Conservation (phyloP, 2,797 vertebrate species). For the Pseudochromis fuscus region DNA sequence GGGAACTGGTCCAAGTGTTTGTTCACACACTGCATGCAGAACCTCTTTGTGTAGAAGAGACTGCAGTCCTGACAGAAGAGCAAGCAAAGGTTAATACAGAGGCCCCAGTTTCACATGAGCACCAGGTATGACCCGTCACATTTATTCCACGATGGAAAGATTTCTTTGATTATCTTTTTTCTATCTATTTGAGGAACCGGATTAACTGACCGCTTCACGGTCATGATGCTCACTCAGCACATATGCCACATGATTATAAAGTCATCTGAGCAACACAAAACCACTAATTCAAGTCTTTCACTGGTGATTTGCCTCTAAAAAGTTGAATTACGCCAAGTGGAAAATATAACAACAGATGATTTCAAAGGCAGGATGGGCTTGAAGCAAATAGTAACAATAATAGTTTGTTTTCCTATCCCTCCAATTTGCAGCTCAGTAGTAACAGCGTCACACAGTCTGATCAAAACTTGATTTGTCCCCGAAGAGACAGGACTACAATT, state of each 20-base stretch:
- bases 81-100: conserved; percentile 1
- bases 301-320: neutral
- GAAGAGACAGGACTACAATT: neutral
- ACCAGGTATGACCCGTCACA: neutral
- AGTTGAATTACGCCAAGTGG: conserved; percentile 7
- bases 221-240: conserved; percentile 1
- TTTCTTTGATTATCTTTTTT: neutral
- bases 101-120: neutral
- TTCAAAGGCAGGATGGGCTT: no score
- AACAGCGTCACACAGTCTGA: neutral
- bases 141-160: neutral
- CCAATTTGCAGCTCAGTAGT: neutral
- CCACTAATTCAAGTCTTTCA: conserved; percentile 13
- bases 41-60: conserved; percentile 91
- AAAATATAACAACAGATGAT: conserved; percentile 10
- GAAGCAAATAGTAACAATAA: no score
- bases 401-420: neutral
- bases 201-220: conserved; percentile 28
- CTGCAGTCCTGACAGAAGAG: conserved; percentile 88
- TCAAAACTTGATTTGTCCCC: neutral
- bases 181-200: neutral
- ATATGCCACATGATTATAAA: conserved; percentile 23
- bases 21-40: conserved; percentile 89
- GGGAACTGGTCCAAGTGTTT: conserved; percentile 89
- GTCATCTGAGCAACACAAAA: conserved; percentile 24